Conservation (phyloP, 1,140 invertebrate genomes). For the Atta cephalotes region DNA sequence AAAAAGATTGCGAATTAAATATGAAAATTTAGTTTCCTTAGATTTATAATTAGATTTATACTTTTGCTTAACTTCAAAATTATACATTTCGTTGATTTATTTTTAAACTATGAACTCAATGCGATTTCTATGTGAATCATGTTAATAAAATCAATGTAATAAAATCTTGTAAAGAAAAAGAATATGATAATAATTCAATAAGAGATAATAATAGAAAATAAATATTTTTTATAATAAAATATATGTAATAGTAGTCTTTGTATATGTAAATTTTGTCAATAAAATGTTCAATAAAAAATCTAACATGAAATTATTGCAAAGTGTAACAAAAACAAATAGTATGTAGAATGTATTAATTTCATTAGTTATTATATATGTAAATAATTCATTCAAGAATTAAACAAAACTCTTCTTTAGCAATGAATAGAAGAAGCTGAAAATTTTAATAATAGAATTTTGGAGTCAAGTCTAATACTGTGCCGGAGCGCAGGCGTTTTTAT, state of each 20-base stretch:
- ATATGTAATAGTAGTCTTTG: not conserved
- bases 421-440: not conserved
- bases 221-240: not conserved
- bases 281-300: not conserved
- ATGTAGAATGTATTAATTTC: not conserved
- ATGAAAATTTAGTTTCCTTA: not conserved
- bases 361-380: not conserved
- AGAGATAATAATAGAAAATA: not conserved
- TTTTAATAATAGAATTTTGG: conserved; percentile 76
- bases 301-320: not conserved
- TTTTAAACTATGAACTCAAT: not conserved
- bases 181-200: not conserved
- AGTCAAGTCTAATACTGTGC: conserved; percentile 60
- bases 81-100: conserved; percentile 3
- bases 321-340: not conserved
- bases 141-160: not conserved
- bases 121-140: not conserved
- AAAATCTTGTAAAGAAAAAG: not conserved
- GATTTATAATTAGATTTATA: not conserved
- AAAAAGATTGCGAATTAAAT: not conserved
- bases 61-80: not conserved
- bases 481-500: conserved; percentile 70
- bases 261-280: conserved; percentile 3
- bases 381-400: not conserved
- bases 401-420: not conserved